These are phyloP conservation scores for Phymatocera aterrima DNA, from an alignment of 2,888 invertebrate species.

Conservation along the genomic window DNA sequence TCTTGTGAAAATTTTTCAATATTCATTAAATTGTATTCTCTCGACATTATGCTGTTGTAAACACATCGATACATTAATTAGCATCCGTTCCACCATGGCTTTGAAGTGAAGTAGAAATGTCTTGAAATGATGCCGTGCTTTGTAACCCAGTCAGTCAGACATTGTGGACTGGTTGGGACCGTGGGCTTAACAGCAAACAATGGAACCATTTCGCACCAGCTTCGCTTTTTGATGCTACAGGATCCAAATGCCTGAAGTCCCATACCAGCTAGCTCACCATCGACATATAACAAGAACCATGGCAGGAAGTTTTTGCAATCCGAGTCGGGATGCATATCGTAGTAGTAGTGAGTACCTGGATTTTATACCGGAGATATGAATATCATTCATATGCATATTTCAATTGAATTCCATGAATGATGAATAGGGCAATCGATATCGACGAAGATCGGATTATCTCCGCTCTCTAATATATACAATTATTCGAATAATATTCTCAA, in stretches of 20 bases:
- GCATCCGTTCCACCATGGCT: conserved; percentile 73
- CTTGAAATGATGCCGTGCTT: conserved; percentile 67
- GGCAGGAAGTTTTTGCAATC: conserved; percentile 39
- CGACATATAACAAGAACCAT: conserved; percentile 37
- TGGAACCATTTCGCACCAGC: conserved; percentile 44
- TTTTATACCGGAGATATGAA: not conserved
- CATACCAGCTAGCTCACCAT: conserved; percentile 40
- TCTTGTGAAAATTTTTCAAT: not conserved
- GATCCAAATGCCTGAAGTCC: conserved; percentile 45
- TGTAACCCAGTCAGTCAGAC: conserved; percentile 66
- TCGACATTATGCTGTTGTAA: conserved; percentile 65
- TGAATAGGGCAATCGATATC: not conserved
- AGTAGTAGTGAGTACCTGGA: conserved; percentile 48
- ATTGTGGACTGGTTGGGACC: conserved; percentile 69
- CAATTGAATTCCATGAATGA: not conserved
- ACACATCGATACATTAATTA: conserved; percentile 54
- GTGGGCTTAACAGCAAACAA: conserved; percentile 61
- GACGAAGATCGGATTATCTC: not conserved
- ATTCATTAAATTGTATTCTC: conserved; percentile 50
- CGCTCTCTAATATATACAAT: not conserved
- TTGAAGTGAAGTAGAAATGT: conserved; percentile 73
- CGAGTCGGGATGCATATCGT: conserved; percentile 25
- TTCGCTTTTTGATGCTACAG: not conserved
- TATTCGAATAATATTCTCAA: not conserved
- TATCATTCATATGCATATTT: not conserved